These are phyloP conservation scores for Resseliella maxima DNA, from an alignment of 2,888 invertebrate genomes.

Conservation along the genomic window DNA sequence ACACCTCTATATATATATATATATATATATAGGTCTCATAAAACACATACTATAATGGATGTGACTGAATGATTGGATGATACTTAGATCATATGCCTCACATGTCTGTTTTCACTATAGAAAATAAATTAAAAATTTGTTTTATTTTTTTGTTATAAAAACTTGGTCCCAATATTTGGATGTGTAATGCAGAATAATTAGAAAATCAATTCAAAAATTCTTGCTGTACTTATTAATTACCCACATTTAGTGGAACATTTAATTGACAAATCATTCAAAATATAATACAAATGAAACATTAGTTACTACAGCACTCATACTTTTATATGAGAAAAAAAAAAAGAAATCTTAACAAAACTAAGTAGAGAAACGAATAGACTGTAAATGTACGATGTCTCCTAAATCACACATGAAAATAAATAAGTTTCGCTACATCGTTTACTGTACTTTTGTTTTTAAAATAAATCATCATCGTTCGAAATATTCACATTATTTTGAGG, in stretches of 20 bases:
- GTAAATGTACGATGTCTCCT: not conserved
- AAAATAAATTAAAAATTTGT: too few relatives aligned
- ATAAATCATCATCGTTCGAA: not conserved
- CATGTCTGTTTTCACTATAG: not conserved
- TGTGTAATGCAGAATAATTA: too few relatives aligned
- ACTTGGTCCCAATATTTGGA: too few relatives aligned
- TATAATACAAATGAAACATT: too few relatives aligned
- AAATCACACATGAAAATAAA: constrained; percentile 35
- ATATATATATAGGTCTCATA: not conserved
- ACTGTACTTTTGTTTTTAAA: not conserved
- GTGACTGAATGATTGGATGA: not conserved
- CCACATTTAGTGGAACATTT: too few relatives aligned
- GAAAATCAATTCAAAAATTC: too few relatives aligned
- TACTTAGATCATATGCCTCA: not conserved
- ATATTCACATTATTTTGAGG: not conserved
- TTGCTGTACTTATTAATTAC: too few relatives aligned
- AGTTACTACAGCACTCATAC: not conserved
- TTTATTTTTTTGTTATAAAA: too few relatives aligned
- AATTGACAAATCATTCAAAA: too few relatives aligned
- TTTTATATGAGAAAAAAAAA: not conserved
- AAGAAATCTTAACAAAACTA: constrained; percentile 3
- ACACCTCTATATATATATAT: not conserved
- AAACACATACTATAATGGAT: not conserved
- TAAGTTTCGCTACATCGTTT: not conserved
- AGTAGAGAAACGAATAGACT: constrained; percentile 2